Base-by-base conservation (phyloP, 1,140 invertebrate genomes). In the Drosophila novamexicana region DNA sequence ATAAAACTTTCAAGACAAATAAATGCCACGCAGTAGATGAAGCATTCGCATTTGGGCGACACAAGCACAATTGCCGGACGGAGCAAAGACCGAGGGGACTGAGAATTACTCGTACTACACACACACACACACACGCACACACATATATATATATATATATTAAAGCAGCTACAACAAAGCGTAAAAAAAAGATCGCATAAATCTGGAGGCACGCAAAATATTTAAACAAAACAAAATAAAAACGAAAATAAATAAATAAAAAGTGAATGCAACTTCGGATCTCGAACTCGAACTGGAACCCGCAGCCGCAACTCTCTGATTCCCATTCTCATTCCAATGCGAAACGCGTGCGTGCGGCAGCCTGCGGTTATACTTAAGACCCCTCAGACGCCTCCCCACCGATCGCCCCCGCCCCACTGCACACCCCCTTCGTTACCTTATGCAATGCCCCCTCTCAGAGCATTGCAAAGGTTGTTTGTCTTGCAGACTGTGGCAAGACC, bases 1-100 rank as follows among this genome's bases (percentile, higher is more conserved):
- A 90, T 90, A 90, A 90, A 90, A 90, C 85, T 90, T 85, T 90
- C 85, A 90, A 90, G 85, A 90, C 85, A 90, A 90, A 90, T 90
- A 89, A 90, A 90, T 85, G 84, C 84, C 75, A 80, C 10, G 59
- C 57, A 66, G 75, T 69, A 54, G 70, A 74, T 64, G 68, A 63
- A 66, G 79, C 67, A 70, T 86, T 69, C 61, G 75, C 63, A 42
- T 22, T 44, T 79, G 58, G 50, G 22, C 22, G 22, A 29, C 22
- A 4, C 22, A 29, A 29, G 5, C 22, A 29, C 22, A 29, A 29
- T 29, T 29, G 22, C 22, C 22, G 22, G 22, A 29, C 22, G n/a
- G 36, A 9, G 18, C 5, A 18, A 6, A n/a, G n/a, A 45, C 10
- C n/a, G 12, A 50, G 58, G 22, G 22, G 40, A 49, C 9, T 32